Evolutionary conservation across 1,140 invertebrate genomes (phyloP).

Genomic region (Drosophila auraria): DNA sequence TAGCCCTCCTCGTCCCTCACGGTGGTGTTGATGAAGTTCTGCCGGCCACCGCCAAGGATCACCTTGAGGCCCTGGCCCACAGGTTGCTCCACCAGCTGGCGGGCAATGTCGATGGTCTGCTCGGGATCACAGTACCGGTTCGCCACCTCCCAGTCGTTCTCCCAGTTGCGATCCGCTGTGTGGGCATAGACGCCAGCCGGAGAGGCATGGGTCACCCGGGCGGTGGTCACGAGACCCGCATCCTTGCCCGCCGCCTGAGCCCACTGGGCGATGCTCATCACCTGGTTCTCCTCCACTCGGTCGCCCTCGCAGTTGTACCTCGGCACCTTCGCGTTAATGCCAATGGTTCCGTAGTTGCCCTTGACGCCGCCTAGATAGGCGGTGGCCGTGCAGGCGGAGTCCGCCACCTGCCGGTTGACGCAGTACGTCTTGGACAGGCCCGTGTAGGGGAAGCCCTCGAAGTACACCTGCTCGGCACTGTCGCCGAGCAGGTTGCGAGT

Average conservation of each 20-base stretch:
- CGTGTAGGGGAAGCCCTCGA: slow-evolving; percentile 90
- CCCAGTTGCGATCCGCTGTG: slow-evolving; percentile 91
- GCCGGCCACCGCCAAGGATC: slow-evolving; percentile 90
- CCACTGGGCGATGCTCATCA: slow-evolving; percentile 88
- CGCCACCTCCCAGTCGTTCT: slow-evolving; percentile 89
- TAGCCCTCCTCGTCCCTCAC: slow-evolving; percentile 89
- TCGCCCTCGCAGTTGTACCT: slow-evolving; percentile 86
- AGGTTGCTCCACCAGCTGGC: slow-evolving; percentile 89
- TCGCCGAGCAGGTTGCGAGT: slow-evolving; percentile 89
- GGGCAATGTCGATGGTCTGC: slow-evolving; percentile 89
- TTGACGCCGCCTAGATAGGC: slow-evolving; percentile 94
- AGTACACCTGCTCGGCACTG: slow-evolving; percentile 89
- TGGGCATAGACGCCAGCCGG: slow-evolving; percentile 93
- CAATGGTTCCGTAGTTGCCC: slow-evolving; percentile 90
- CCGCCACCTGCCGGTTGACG: slow-evolving; percentile 90
- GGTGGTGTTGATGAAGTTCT: slow-evolving; percentile 88
- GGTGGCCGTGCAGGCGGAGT: slow-evolving; percentile 92
- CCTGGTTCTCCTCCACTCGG: slow-evolving; percentile 82
- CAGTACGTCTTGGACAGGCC: slow-evolving; percentile 93
- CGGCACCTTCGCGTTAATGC: slow-evolving; percentile 88
- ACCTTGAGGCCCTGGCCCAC: slow-evolving; percentile 88
- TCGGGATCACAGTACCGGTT: slow-evolving; percentile 57
- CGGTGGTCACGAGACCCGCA: slow-evolving; percentile 92
- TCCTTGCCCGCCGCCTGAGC: slow-evolving; percentile 90
- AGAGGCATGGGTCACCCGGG: slow-evolving; percentile 92